These are phyloP conservation scores for Petaurus breviceps DNA, from an alignment of 2,113 vertebrate species.

Conservation along the genomic window DNA sequence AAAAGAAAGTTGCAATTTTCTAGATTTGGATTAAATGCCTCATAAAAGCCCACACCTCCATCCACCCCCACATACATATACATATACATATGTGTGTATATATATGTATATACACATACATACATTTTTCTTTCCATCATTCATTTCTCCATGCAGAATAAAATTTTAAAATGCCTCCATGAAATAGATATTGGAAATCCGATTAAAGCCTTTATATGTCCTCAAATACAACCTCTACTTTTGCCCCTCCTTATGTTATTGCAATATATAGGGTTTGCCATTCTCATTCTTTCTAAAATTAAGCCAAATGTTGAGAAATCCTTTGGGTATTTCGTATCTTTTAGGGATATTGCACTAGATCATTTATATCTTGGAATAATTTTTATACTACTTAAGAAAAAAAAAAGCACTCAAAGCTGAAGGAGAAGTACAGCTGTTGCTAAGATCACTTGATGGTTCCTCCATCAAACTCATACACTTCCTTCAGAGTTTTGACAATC, in stretches of 20 bases:
- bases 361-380: conserved; percentile 13
- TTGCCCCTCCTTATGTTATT: conserved; percentile 20
- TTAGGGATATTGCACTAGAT: not conserved
- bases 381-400: conserved; percentile 32
- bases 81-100: not conserved
- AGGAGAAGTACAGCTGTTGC: conserved; percentile 51
- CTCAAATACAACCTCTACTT: not conserved
- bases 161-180: conserved; percentile 27
- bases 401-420: not conserved
- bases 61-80: conserved; percentile 15
- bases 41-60: conserved; percentile 52
- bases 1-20: conserved; percentile 65
- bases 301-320: not conserved
- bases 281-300: not conserved
- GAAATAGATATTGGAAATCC: not conserved
- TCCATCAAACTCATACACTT: conserved; percentile 75
- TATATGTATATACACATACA: not conserved
- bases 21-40: conserved; percentile 43
- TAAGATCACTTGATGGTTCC: conserved; percentile 62
- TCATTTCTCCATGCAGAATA: not conserved
- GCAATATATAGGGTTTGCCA: not conserved
- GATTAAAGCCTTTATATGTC: not conserved
- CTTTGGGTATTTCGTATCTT: not conserved
- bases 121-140: not conserved
- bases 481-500: conserved; percentile 83